Evolutionary conservation across 2,888 invertebrate species (phyloP), one percentile per base, ranked within the genome.

Genomic region (Rotaria macrura): DNA sequence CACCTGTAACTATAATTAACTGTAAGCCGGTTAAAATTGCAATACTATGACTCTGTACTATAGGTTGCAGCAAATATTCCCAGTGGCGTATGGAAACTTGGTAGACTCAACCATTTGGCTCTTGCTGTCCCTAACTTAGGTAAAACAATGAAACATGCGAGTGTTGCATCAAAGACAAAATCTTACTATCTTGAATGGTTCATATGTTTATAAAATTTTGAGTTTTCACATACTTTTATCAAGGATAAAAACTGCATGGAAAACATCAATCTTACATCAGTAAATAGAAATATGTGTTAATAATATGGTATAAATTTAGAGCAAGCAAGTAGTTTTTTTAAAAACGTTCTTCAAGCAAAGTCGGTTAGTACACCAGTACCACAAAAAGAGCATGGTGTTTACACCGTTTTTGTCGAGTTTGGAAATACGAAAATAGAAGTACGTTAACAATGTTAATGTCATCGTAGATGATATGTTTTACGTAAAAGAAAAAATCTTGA

Each of bases 381-480:
- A 49, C 91, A 92, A 86, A 92, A 92, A 38, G 92, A 92, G 20
- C 93, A 93, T 90, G 93, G 93, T 17, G 93, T 93, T 4, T 92
- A 92, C 86, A 92, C 93, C 12, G 93, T 93, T 20, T 93, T 93
- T 90, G 92, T 93, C n/a, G 91, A 92, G 85, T 89, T 93, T 34
- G 92, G 92, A 79, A 93, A 93, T 88, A 92, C 93, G 9, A 93
- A 93, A 89, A 90, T 93, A 83, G 93, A 93, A 89, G 91, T 91
- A 83, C 86, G 65, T 40, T 10, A 29, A 25, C 38, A 49, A 40
- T 52, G n/a, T n/a, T n/a, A n/a, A n/a, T 9, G 65, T 29, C 3
- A 43, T 5, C 43, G 10, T 40, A 54, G 17, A 12, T 34, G 34
- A 72, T 47, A 12, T 40, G 86, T 47, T 55, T 49, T 17, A 49